phyloP scores from a whole-genome alignment of 2,797 vertebrate species.

The Morelia viridis region DNA sequence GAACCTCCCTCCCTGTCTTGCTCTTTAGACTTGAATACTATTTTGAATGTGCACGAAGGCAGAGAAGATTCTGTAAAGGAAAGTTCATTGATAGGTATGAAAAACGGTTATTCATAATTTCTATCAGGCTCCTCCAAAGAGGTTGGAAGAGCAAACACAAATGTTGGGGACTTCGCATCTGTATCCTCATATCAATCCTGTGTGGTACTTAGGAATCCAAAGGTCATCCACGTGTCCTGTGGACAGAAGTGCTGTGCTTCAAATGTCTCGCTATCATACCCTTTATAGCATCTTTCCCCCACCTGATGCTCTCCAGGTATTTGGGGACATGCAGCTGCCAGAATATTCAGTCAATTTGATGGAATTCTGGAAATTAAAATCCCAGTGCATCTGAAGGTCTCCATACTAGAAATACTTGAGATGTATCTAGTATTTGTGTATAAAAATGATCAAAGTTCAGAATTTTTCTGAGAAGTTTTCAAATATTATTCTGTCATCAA shows the following conservation, averaged over 20 bases:
- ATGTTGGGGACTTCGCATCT: background rate
- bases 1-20: background rate
- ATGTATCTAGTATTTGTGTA: background rate
- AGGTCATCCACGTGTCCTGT: background rate
- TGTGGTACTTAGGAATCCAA: background rate
- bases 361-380: background rate
- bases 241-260: background rate
- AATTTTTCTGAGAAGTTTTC: background rate
- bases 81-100: background rate
- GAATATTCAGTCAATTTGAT: background rate
- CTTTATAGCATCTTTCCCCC: background rate
- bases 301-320: background rate
- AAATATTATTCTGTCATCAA: background rate
- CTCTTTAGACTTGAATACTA: background rate
- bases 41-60: background rate
- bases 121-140: background rate
- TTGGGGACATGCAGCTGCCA: background rate
- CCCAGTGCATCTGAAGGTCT: background rate
- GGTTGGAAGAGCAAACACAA: no score
- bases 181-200: background rate
- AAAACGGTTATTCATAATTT: background rate
- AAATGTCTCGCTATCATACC: background rate
- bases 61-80: background rate
- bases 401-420: background rate
- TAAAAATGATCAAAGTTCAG: background rate